Evolutionary conservation across 2,888 invertebrate genomes (phyloP), one percentile per base, ranked within the genome.

Genomic region (Carterocephalus palaemon): DNA sequence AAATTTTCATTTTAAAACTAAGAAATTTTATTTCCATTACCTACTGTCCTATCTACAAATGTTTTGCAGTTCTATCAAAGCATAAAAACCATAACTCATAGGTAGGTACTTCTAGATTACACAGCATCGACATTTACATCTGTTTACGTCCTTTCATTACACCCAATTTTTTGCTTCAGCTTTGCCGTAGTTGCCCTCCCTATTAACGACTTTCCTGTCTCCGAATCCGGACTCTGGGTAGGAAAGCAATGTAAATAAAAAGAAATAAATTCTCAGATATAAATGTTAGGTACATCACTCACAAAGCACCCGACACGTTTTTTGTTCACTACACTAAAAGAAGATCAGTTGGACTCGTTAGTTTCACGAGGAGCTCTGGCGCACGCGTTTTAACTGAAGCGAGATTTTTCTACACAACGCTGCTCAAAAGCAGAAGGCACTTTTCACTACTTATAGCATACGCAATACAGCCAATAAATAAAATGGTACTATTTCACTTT

Each of bases 251-350:
- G 70, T 68, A 51, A 57, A 67, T 63, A 70, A 57, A 63, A 69
- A 61, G 75, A 69, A 77, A 81, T 81, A 78, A 80, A 81, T 72
- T 75, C 65, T 77, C 83, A 84, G 83, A 85, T 83, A 79, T 84
- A 83, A 83, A 82, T 78, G 79, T 72, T 75, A 79, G 79, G 73
- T 64, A 85, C 85, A 85, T 87, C 84, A 86, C 86, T 76, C 81
- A 85, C 85, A 75, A 64, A 75, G 86, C 86, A 87, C 86, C 64
- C 46, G 62, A 82, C 84, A 85, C 81, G 64, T 64, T 71, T 64
- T 68, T 71, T 70, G 64, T 72, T 77, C 61, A 67, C 66, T 59
- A 75, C 70, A 65, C 60, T 51, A 67, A 59, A 62, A 64, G 15
- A 67, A 53, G 49, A 53, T 46, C 54, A 52, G 49, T 54, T 46